Evolutionary conservation across 2,113 vertebrate species (phyloP), one percentile per base, ranked within the genome.

Genomic region (Dasyornis broadbenti): DNA sequence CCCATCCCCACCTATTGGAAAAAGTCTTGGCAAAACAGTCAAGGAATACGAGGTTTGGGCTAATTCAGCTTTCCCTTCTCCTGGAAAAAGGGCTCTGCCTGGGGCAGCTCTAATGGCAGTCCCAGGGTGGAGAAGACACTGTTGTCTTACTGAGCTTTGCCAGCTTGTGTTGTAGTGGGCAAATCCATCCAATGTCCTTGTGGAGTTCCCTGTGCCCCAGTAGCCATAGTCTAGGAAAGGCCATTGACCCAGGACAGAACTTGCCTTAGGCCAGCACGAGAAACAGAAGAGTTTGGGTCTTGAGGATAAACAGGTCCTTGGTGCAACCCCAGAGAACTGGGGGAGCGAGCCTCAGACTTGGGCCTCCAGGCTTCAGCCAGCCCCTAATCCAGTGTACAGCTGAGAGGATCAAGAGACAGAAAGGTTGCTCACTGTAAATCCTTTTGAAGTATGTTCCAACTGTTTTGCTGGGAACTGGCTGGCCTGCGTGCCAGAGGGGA

Each of bases 401-500:
- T 90, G 91, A 96, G 89, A 91, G 87, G 94, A 95, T 97, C 95
- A 96, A 96, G 82, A 94, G 94, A 89, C 86, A 95, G 92, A 97
- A 95, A 95, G 82, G 93, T 91, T 96, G 80, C 28, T 96, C 73
- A 11, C 53, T 88, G 50, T 75, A 95, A 96, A 94, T 95, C 85
- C 94, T 92, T 95, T 95, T 96, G 93, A 97, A 96, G 96, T 94
- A 6, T 2, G 81, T 96, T 97, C 93, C 94, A 96, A 35, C 68
- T 95, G 52, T 81, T 86, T 90, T 95, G 87, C 92, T 95, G 90
- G 94, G 89, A 95, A 95, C 75, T 92, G 2, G 13, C 82, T 92
- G 76, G 83, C 66, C 57, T 95, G 75, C 3, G 0, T 92, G 86
- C 83, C 92, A 92, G 87, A 85, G 63, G 37, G 44, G 57, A 86